Conservation (phyloP, 2,113 vertebrate species). For the Sclerurus mexicanus region DNA sequence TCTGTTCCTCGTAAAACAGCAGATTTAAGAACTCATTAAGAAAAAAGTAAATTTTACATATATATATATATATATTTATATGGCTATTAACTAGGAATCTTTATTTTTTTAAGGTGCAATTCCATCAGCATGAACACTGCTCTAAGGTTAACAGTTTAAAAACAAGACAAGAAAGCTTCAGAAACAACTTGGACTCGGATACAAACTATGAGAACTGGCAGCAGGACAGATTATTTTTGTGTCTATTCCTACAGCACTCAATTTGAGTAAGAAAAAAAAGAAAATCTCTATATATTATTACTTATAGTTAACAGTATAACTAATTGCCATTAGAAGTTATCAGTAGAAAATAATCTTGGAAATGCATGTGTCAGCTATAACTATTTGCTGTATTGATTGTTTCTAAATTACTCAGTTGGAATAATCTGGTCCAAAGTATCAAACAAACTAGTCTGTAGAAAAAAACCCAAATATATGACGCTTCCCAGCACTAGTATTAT, state of each 20-base stretch:
- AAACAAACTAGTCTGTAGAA: background rate
- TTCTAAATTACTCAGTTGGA: background rate
- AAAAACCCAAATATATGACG: background rate
- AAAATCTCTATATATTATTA: background rate
- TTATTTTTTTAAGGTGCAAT: background rate
- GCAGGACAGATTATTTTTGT: background rate
- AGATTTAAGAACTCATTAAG: background rate
- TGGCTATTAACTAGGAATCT: background rate
- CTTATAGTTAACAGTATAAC: background rate
- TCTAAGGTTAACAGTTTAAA: background rate
- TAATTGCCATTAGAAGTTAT: background rate
- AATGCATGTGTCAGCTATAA: background rate
- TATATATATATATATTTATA: background rate
- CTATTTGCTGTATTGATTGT: background rate
- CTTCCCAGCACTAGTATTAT: background rate
- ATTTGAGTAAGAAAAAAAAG: background rate
- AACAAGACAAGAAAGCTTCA: background rate
- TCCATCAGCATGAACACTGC: background rate
- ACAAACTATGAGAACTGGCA: background rate
- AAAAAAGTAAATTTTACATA: background rate
- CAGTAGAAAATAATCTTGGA: background rate
- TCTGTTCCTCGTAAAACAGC: background rate
- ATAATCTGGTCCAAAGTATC: background rate
- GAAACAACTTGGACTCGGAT: background rate
- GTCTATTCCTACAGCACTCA: background rate